These are phyloP conservation scores for Thymelicus sylvestris DNA, from an alignment of 2,888 invertebrate genomes.

Conservation along the genomic window DNA sequence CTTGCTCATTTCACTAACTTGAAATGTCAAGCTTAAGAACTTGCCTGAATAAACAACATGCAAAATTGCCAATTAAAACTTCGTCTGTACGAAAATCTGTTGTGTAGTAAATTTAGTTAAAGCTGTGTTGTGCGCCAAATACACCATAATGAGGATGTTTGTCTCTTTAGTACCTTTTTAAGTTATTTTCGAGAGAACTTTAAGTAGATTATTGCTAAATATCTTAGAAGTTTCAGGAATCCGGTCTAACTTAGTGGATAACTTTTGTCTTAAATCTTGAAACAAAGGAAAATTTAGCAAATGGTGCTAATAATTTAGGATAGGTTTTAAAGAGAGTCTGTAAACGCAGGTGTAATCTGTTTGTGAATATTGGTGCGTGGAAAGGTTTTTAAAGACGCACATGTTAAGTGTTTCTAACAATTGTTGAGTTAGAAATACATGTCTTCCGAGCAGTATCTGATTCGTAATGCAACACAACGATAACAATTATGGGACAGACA, in stretches of 20 bases:
- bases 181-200: constrained; percentile 7
- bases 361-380: too few species aligned
- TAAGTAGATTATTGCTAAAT: neutral
- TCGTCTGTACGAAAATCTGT: constrained; percentile 21
- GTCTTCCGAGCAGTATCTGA: neutral
- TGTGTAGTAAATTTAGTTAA: constrained; percentile 17
- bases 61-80: constrained; percentile 36
- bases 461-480: constrained; percentile 17
- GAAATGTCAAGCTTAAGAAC: constrained; percentile 20
- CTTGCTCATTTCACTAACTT: constrained; percentile 18
- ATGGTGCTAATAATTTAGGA: too few species aligned
- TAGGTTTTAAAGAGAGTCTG: too few species aligned
- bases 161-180: constrained; percentile 7
- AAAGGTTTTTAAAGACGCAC: neutral
- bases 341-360: too few species aligned
- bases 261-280: neutral
- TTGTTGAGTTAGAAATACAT: neutral
- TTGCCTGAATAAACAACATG: constrained; percentile 24
- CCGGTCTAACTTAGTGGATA: neutral
- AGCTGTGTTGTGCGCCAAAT: constrained; percentile 10
- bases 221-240: neutral
- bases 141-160: constrained; percentile 12
- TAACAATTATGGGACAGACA: constrained; percentile 46
- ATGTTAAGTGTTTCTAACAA: neutral
- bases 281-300: too few species aligned